Conservation (phyloP, 2,113 vertebrate species). For the Notothenia coriiceps region DNA sequence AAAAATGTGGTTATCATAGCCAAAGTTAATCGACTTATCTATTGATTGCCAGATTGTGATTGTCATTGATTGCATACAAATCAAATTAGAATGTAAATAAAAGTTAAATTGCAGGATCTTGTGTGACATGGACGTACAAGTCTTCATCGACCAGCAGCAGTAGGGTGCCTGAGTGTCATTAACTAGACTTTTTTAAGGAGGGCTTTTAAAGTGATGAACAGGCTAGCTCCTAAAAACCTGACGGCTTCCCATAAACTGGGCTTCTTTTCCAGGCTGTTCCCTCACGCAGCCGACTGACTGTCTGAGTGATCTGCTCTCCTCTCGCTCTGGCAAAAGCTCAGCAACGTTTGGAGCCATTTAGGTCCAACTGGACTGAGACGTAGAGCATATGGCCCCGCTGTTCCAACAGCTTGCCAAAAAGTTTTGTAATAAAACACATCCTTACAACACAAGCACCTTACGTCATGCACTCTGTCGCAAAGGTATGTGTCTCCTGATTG, state of each 20-base stretch:
- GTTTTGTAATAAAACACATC: conserved; percentile 38
- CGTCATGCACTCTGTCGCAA: not conserved
- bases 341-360: conserved; percentile 54
- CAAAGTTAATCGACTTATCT: no score
- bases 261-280: conserved; percentile 19
- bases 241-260: conserved; percentile 24
- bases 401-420: conserved; percentile 51
- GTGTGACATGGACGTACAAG: not conserved
- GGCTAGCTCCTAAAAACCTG: not conserved
- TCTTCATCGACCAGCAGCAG: not conserved
- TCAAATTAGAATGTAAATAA: not conserved
- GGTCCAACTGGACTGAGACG: conserved; percentile 67
- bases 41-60: not conserved
- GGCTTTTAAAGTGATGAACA: conserved; percentile 44
- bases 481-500: not conserved
- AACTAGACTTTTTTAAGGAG: conserved; percentile 18
- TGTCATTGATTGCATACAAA: not conserved
- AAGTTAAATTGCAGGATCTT: not conserved
- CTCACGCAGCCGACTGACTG: conserved; percentile 24
- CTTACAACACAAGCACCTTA: conserved; percentile 9
- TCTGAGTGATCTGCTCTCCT: conserved; percentile 42
- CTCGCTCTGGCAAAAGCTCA: conserved; percentile 54
- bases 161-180: not conserved
- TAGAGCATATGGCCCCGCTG: conserved; percentile 68
- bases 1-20: not conserved